Evolutionary conservation across 2,113 vertebrate genomes (phyloP), one percentile per base, ranked within the genome.

Genomic region (Grammomys surdaster): DNA sequence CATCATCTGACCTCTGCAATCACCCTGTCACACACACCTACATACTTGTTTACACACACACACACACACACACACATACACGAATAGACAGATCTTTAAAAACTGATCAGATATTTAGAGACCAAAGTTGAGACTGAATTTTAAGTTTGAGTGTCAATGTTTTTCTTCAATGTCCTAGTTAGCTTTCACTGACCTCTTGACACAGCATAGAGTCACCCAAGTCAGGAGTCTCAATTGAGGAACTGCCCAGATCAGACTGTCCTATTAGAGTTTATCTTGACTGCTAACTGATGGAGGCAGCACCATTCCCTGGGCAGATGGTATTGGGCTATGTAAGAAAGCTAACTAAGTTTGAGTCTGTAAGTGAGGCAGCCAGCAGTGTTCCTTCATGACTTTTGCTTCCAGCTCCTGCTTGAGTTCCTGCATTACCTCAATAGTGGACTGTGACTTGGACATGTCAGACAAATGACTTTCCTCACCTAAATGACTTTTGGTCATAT

Each of bases 41-140:
- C 12, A 4, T 46, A 77, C 24, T 13, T 7, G 7, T 20, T 3
- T 1, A 56, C 31, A 36, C 77, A 80, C 28, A 36, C 77, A 54
- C 31, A 20, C 14, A 51, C 76, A 17, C 43, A 28, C 26, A 80
- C 48, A 54, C 31, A 54, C 31, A 51, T 4, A 28, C 5, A 77
- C 1, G 1, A 51, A 54, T 33, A 54, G 31, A 80, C 4, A 54
- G 16, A 80, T 48, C 46, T 77, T 63, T 28, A 81, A 90, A 90
- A 85, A 58, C 56, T 90, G 60, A 7, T 72, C 60, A 89, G 26
- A 26, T 84, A 12, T 40, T 93, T 96, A 89, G 72, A 88, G 40
- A 73, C 5, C n/a, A 40, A 77, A 70, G 54, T 89, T 92, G 91
- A 87, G 92, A 88, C 56, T n/a, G 3, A 9, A 48, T 72, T 93